phyloP scores from a whole-genome alignment of 2,888 invertebrate genomes.

The Tiphia femorata region DNA sequence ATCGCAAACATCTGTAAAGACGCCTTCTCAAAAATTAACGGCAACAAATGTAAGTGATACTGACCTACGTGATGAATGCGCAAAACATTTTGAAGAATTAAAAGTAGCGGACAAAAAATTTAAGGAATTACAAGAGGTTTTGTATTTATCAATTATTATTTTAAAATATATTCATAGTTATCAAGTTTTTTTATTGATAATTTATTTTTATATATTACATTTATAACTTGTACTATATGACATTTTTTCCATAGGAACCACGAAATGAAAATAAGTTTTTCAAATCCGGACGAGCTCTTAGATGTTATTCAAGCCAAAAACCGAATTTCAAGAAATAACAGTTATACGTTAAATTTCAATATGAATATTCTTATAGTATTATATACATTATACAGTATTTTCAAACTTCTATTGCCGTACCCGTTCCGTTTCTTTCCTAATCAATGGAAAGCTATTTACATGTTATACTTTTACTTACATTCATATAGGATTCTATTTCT shows the following conservation, averaged over 20 bases:
- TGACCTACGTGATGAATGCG: neutral
- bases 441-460: neutral
- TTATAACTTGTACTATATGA: neutral
- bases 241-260: conserved; percentile 9
- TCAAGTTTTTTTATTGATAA: too few species aligned
- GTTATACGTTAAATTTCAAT: neutral
- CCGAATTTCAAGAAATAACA: neutral
- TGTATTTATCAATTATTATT: too few species aligned
- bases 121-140: neutral
- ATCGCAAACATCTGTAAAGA: too few species aligned
- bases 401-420: neutral
- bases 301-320: conserved; percentile 14
- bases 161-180: too few species aligned
- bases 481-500: too few species aligned
- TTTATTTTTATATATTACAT: neutral
- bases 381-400: neutral
- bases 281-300: conserved; percentile 15
- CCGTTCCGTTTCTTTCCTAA: neutral
- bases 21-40: too few species aligned
- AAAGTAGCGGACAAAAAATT: neutral
- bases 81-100: neutral
- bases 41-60: neutral
- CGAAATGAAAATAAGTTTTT: conserved; percentile 23
- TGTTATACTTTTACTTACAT: neutral
- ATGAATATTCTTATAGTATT: neutral